phyloP scores from a whole-genome alignment of 2,797 vertebrate species.

The Oreortyx pictus region DNA sequence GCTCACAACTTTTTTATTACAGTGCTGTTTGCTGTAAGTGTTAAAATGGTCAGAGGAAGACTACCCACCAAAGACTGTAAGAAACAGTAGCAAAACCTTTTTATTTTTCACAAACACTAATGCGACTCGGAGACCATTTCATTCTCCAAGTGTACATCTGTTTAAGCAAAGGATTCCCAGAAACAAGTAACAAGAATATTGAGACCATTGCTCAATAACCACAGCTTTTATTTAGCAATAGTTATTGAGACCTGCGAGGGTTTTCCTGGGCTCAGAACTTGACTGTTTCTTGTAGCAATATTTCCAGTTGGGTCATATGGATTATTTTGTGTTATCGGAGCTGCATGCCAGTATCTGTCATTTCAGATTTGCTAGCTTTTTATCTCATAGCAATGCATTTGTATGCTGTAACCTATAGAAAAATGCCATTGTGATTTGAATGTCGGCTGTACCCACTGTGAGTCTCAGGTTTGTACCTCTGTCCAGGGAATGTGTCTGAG shows the following conservation, averaged over 20 bases:
- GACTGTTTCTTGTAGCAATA: background rate
- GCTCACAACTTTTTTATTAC: background rate
- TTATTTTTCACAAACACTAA: background rate
- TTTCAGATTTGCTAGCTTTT: background rate
- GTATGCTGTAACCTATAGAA: background rate
- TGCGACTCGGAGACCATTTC: background rate
- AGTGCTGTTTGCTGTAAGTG: background rate
- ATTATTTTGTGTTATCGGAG: background rate
- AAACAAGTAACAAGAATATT: background rate
- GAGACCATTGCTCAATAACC: constrained; percentile 34
- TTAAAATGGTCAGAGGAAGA: background rate
- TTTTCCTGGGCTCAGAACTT: constrained; percentile 22
- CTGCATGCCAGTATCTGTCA: background rate
- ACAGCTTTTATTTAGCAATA: constrained; percentile 38
- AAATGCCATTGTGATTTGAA: background rate
- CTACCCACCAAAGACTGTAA: background rate
- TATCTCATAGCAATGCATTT: background rate
- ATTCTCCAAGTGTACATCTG: background rate
- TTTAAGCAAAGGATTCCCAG: constrained; percentile 12
- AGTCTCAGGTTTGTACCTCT: background rate
- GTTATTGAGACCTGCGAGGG: constrained; percentile 18
- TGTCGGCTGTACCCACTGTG: background rate
- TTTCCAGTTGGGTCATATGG: background rate
- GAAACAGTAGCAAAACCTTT: background rate
- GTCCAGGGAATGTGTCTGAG: background rate